phyloP scores from a whole-genome alignment of 1,140 invertebrate genomes.

The Scaptomyza pallida region DNA sequence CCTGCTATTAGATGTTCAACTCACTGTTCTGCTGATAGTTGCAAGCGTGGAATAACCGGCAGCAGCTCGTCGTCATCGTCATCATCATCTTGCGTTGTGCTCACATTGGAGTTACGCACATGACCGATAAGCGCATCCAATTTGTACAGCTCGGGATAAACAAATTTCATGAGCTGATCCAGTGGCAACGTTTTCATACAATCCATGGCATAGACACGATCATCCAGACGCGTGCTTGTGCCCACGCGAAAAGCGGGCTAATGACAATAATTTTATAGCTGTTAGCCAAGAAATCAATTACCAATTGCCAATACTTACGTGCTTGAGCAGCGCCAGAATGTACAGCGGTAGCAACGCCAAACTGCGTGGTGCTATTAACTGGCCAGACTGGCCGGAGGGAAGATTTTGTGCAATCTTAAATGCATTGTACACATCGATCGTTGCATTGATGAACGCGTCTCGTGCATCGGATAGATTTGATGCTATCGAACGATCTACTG shows the following conservation, averaged over 20 bases:
- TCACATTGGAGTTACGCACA: constrained; percentile 74
- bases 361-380: constrained; percentile 90
- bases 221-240: constrained; percentile 94
- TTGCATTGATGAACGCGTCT: constrained; percentile 98
- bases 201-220: constrained; percentile 96
- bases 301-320: constrained; percentile 87
- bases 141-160: constrained; percentile 98
- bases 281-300: too few species aligned
- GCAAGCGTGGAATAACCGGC: constrained; percentile 87
- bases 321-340: constrained; percentile 95
- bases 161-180: constrained; percentile 90
- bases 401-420: constrained; percentile 88
- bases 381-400: constrained; percentile 85
- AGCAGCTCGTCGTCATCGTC: too few species aligned
- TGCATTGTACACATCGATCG: constrained; percentile 94
- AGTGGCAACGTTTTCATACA: constrained; percentile 96
- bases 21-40: constrained; percentile 88
- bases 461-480: constrained; percentile 95
- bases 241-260: constrained; percentile 94
- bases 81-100: constrained; percentile 68
- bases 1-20: constrained; percentile 12
- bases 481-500: constrained; percentile 95
- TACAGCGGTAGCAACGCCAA: constrained; percentile 94
- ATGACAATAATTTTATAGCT: background rate
- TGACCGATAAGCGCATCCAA: constrained; percentile 88